Evolutionary conservation across 2,797 vertebrate species (phyloP), one percentile per base, ranked within the genome.

Genomic region (Esox lucius): DNA sequence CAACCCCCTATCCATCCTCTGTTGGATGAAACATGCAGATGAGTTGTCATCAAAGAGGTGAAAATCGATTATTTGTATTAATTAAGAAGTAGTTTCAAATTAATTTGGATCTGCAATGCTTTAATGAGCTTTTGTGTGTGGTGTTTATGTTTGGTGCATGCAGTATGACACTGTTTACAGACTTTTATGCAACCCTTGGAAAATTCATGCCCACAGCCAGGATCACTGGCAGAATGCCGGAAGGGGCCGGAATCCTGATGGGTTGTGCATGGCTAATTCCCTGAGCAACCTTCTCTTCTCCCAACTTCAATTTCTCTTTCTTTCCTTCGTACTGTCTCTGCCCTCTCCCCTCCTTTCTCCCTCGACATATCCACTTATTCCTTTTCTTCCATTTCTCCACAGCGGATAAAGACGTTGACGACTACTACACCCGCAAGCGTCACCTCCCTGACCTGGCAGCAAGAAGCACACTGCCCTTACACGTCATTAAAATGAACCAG

Each of bases 321-420:
- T 73, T 83, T 84, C 68, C 68, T 80, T 15, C 33, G 13, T 5
- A n/a, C 83, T 77, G 72, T 70, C 72, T 8, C 72, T 48, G 49
- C 48, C 78, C 16, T 42, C 35, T n/a, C 33, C 49, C 28, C 8
- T 22, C 31, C 22, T 59, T 17, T 11, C 68, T 33, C 77, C 68
- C 74, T 56, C 68, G 80, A 31, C 80, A 3, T 64, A 39, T 49
- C 33, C 76, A 6, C 78, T 65, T 80, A 61, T 56, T 33, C 69
- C 22, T 15, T 53, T 28, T 31, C 16, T 69, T 75, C 74, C 0
- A 84, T 61, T 85, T 64, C 64, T 89, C 79, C 78, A 80, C 93
- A 98, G 98, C 95, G 70, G 98, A 99, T 90, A 99, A 98, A 90
- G 98, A 98, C 8, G 95, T 97, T 0, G 98, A 99, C 0, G 98